Base-by-base conservation (phyloP, 2,113 vertebrate genomes). In the Vulpes vulpes region DNA sequence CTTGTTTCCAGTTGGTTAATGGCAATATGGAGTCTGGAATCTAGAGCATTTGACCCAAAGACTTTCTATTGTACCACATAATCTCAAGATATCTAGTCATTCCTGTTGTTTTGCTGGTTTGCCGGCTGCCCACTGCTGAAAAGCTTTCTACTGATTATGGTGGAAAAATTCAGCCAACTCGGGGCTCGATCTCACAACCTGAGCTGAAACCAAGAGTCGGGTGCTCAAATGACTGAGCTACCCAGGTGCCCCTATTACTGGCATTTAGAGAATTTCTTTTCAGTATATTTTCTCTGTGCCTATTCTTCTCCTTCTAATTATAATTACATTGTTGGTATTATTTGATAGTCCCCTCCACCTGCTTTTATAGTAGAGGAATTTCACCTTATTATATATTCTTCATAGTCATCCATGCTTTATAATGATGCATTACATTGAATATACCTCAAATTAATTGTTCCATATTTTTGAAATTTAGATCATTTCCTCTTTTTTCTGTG, bases 381-480 rank as follows among this genome's bases (percentile, higher is more conserved):
- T 89, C 17, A 80, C 43, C 25, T 80, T 84, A 7, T 94, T 80
- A 35, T 19, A 3, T 62, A 35, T 86, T 84, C 57, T 95, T 93
- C 38, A 51, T 27, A 59, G n/a, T 10, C 49, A 57, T 60, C 38
- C 30, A 30, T 57, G 43, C 2, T 95, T 96, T 95, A 49, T 49
- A 74, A 53, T 73, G 11, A 23, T 32, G 87, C 17, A 83, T 73
- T 79, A 71, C 10, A 49, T 11, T 82, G 10, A 95, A 49, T 62
- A 59, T 67, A 22, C 14, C 35, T 57, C 16, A 93, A 49, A 16
- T 94, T 85, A 57, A 86, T 71, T 0, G 12, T 85, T 59, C 43
- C 38, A 85, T 85, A 81, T 57, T 97, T 81, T 89, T 64, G 67
- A 96, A 94, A 92, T 82, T 59, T 74, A 87, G 30, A 73, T 64